Base-by-base conservation (phyloP, 64 coral and sea anemone species). In the Porites lutea region DNA sequence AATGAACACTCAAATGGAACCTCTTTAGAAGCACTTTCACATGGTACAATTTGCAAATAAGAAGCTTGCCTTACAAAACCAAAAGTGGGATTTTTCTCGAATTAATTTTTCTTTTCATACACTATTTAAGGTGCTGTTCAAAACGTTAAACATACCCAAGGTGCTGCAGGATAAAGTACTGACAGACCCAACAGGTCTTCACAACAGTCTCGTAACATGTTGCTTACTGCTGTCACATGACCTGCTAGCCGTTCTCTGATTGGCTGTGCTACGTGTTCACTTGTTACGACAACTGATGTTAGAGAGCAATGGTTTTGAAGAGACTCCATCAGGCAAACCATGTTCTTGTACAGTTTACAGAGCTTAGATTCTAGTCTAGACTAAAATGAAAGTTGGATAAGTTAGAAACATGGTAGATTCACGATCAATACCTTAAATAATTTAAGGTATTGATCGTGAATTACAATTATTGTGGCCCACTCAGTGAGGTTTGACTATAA, bases 281-380 rank as follows among this genome's bases (percentile, higher is more conserved):
- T 93, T 21, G 49, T 77, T 16, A 60, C 80, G 18, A 15, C 23
- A 71, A 19, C 46, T 47, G 57, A 23, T 43, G 50, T 19, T 18
- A 11, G 13, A 23, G 59, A 64, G 13, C 13, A 8, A 1, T 89
- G 54, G 5, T 51, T 45, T 79, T 68, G 72, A 23, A 96, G 86
- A 13, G 52, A 59, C 72, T 90, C 87, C 59, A 72, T 90, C 16
- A 96, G 82, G 44, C 86, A 81, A 4, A 93, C 53, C 81, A 96
- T 93, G 74, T 90, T 88, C 52, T 96, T 96, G 81, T 96, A 96
- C 22, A 93, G 60, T 44, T 89, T 92, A 48, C 95, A 93, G 13
- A 96, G 72, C 88, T 93, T 96, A 20, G 95, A 96, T 86, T 96
- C 95, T 9, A 96, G 87, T 87, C 89, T 95, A 64, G 89, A 75